These are phyloP conservation scores for Pandemis corylana DNA, from an alignment of 2,888 invertebrate species.

Conservation along the genomic window DNA sequence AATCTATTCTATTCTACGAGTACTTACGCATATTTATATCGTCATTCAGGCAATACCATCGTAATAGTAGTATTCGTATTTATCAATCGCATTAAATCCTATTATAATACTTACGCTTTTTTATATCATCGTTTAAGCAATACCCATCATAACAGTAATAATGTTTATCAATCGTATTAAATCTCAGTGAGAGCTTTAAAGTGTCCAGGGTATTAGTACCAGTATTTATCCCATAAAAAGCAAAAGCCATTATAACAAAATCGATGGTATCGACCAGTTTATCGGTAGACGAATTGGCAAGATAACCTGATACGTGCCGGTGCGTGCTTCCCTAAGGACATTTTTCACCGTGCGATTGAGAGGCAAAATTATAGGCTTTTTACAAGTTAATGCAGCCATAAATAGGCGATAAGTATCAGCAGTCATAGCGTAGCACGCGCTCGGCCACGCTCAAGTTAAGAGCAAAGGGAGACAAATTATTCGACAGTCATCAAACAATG, in stretches of 20 bases:
- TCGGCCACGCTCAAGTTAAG: slow-evolving; percentile 52
- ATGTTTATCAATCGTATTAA: not conserved
- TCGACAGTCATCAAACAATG: not conserved
- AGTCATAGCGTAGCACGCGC: slow-evolving; percentile 68
- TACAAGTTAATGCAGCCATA: slow-evolving; percentile 76
- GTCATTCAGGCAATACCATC: too few species aligned
- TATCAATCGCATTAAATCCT: too few species aligned
- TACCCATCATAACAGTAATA: not conserved
- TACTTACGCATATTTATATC: too few species aligned
- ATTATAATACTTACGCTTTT: too few species aligned
- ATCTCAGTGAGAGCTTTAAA: not conserved
- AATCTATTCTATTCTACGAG: too few species aligned
- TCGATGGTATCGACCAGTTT: slow-evolving; percentile 24
- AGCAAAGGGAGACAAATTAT: slow-evolving; percentile 41
- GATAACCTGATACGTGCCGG: slow-evolving; percentile 41
- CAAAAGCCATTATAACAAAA: slow-evolving; percentile 5
- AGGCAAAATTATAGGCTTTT: slow-evolving; percentile 76
- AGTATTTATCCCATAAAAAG: slow-evolving; percentile 14
- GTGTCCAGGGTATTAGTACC: not conserved
- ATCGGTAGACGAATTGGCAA: slow-evolving; percentile 36
- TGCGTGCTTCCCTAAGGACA: slow-evolving; percentile 62
- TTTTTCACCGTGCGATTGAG: slow-evolving; percentile 68
- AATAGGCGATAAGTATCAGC: slow-evolving; percentile 75
- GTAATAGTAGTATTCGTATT: too few species aligned
- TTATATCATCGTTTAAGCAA: too few species aligned